Percentiles rank a stretch among this genome's conserved stretches.
These are phyloP conservation scores for Hyperoplus lanceolatus DNA, from an alignment of 2,797 vertebrate genomes.

Conservation along the genomic window DNA sequence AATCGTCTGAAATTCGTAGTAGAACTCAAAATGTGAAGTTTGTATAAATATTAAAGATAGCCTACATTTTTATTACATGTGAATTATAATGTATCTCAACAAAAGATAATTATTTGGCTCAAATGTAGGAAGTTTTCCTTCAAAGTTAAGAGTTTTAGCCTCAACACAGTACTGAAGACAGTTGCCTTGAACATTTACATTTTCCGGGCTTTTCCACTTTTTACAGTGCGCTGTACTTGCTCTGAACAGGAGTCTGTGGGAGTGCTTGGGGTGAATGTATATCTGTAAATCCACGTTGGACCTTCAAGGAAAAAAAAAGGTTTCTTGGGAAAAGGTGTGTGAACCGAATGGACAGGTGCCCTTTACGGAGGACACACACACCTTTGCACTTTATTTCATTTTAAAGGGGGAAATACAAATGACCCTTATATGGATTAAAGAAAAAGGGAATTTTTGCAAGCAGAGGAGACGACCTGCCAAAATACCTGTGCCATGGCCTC, in stretches of 20 bases:
- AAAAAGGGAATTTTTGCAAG: conserved; percentile 13
- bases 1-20: no score
- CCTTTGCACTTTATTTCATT: conserved; percentile 74
- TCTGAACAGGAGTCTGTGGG: conserved; percentile 6
- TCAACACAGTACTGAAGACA: no score
- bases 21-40: no score
- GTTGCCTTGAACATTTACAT: no score
- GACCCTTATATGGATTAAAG: conserved; percentile 10
- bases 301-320: conserved; percentile 15
- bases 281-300: conserved; percentile 28
- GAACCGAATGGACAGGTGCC: conserved; percentile 51
- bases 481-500: conserved; percentile 80
- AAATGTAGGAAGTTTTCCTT: no score
- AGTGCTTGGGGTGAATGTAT: conserved; percentile 49
- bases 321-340: conserved; percentile 60
- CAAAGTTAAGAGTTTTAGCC: no score
- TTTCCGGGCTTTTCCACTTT: no score
- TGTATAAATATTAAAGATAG: no score
- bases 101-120: no score
- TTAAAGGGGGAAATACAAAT: conserved; percentile 10
- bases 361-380: conserved; percentile 63
- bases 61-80: no score
- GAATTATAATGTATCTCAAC: no score
- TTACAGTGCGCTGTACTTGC: no score
- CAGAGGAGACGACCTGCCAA: conserved; percentile 75